Evolutionary conservation across 2,797 vertebrate species (phyloP).

Genomic region (Australoheros facetus): DNA sequence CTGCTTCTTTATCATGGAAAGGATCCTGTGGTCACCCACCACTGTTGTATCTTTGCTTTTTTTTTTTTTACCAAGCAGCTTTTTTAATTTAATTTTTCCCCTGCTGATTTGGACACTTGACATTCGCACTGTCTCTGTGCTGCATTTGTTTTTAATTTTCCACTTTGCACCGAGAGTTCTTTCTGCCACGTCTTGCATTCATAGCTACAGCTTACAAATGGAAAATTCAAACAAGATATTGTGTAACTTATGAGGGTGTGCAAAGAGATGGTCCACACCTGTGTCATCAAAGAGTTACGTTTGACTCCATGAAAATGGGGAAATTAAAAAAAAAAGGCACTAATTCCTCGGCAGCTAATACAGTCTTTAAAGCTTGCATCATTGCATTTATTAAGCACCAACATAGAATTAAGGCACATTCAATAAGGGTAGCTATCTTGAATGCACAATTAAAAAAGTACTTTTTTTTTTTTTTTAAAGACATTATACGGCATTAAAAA

Average conservation of each 20-base stretch:
- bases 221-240: background rate
- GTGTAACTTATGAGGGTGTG: too few relatives aligned
- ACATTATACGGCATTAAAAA: constrained; percentile 50
- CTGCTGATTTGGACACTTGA: too few relatives aligned
- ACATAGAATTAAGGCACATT: background rate
- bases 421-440: background rate
- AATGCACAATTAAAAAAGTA: background rate
- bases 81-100: too few relatives aligned
- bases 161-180: too few relatives aligned
- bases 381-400: background rate
- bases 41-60: too few relatives aligned
- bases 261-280: background rate
- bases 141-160: background rate
- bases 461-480: constrained; percentile 25
- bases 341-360: background rate
- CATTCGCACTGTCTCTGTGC: too few relatives aligned
- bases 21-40: too few relatives aligned
- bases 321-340: background rate
- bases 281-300: background rate
- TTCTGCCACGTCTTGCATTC: too few relatives aligned
- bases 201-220: background rate
- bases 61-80: too few relatives aligned
- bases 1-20: too few relatives aligned
- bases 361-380: too few relatives aligned
- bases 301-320: background rate